Conservation (phyloP, 2,113 vertebrate genomes). For the Triplophysa dalaica region DNA sequence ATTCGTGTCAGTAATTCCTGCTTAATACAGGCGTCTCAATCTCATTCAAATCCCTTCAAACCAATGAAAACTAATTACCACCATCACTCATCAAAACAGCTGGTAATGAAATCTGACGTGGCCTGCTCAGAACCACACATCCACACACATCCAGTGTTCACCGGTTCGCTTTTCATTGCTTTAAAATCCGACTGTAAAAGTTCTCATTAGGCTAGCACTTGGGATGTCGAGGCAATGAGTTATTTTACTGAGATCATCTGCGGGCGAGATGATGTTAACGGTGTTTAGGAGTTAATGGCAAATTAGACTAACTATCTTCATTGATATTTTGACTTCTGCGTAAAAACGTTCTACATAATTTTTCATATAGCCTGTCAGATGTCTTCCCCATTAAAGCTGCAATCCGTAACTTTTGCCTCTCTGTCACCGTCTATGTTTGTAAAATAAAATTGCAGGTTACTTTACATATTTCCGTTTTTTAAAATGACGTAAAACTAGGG, state of each 20-base stretch:
- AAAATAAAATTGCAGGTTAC: too few relatives aligned
- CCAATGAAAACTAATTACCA: conserved; percentile 28
- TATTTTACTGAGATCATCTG: background rate
- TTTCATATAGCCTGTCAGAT: too few relatives aligned
- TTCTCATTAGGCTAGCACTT: background rate
- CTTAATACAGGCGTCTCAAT: background rate
- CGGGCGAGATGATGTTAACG: background rate
- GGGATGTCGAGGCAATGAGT: background rate
- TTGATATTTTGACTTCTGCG: too few relatives aligned
- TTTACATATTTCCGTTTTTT: too few relatives aligned
- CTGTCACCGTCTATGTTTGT: too few relatives aligned
- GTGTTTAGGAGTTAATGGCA: background rate
- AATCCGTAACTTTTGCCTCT: too few relatives aligned
- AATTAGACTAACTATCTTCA: too few relatives aligned
- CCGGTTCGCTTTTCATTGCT: background rate
- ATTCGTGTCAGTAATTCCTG: conserved; percentile 5
- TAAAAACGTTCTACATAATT: too few relatives aligned
- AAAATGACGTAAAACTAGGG: too few relatives aligned
- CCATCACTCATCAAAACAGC: conserved; percentile 32
- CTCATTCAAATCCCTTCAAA: conserved; percentile 43
- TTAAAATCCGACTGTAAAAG: background rate
- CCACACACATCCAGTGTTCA: background rate
- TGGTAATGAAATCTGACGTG: conserved; percentile 35
- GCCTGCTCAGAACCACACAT: background rate
- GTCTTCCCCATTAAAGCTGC: too few relatives aligned